Conservation (phyloP, 2,888 invertebrate species). For the Acanthacorydalis orientalis region DNA sequence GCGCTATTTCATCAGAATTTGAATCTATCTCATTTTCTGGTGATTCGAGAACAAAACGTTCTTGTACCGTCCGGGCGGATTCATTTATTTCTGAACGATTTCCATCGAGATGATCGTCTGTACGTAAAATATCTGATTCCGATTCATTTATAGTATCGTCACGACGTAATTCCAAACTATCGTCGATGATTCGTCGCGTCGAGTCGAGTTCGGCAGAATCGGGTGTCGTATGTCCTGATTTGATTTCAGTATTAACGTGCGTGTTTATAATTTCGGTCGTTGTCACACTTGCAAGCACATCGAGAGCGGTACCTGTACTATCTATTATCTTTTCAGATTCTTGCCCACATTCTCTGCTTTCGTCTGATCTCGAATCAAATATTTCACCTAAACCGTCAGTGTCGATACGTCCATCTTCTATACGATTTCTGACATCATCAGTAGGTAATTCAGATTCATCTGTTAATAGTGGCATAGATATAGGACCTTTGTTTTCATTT, state of each 20-base stretch:
- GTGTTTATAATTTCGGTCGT: slow-evolving; percentile 1
- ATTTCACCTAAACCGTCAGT: not conserved
- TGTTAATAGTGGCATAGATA: slow-evolving; percentile 42
- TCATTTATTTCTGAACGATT: slow-evolving; percentile 4
- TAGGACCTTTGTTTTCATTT: slow-evolving; percentile 24
- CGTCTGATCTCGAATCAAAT: not conserved
- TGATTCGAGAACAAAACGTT: slow-evolving; percentile 11
- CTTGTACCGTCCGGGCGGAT: not conserved
- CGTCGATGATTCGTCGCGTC: not conserved
- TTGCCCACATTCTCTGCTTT: not conserved
- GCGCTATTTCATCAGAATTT: slow-evolving; percentile 24
- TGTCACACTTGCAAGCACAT: slow-evolving; percentile 4
- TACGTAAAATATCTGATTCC: slow-evolving; percentile 6
- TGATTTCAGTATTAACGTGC: slow-evolving; percentile 1
- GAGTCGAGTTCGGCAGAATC: too few relatives aligned
- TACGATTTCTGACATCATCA: slow-evolving; percentile 13
- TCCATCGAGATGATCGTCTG: slow-evolving; percentile 8
- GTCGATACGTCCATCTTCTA: slow-evolving; percentile 6
- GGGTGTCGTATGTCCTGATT: not conserved
- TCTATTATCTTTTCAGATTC: not conserved
- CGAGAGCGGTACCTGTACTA: not conserved
- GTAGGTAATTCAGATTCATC: slow-evolving; percentile 23
- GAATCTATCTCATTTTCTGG: slow-evolving; percentile 17
- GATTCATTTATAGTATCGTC: slow-evolving; percentile 2
- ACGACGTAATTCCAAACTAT: not conserved